phyloP scores from a whole-genome alignment of 1,140 invertebrate species.

The Caenorhabditis inopinata region DNA sequence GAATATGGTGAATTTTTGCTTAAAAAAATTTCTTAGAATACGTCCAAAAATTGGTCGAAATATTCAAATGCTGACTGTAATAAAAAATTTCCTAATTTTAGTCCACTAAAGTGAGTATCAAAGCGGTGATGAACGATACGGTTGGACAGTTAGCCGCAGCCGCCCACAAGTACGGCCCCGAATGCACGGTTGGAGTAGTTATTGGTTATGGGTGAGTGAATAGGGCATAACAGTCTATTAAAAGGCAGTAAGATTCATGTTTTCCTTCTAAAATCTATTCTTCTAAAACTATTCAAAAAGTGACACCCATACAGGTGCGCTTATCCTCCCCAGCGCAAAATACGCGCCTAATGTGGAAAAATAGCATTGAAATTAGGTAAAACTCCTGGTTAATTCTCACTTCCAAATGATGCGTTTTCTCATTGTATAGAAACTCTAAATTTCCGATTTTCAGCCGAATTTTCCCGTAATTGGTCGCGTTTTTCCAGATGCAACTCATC shows the following conservation, averaged over 20 bases:
- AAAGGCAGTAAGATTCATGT: background rate
- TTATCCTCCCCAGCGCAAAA: too few relatives aligned
- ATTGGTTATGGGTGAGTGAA: slow-evolving; percentile 65
- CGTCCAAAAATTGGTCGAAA: background rate
- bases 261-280: background rate
- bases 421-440: too few relatives aligned
- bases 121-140: slow-evolving; percentile 66
- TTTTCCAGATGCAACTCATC: slow-evolving; percentile 63
- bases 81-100: slow-evolving; percentile 46
- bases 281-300: too few relatives aligned
- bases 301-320: too few relatives aligned
- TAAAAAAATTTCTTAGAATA: background rate
- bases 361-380: too few relatives aligned
- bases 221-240: too few relatives aligned
- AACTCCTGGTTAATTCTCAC: too few relatives aligned
- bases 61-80: slow-evolving; percentile 7
- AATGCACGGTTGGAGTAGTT: slow-evolving; percentile 62
- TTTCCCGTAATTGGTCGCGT: background rate
- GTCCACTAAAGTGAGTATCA: slow-evolving; percentile 63
- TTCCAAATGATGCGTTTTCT: too few relatives aligned
- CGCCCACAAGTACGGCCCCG: slow-evolving; percentile 62
- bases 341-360: too few relatives aligned
- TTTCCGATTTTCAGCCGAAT: background rate
- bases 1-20: slow-evolving; percentile 57
- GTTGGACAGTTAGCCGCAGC: slow-evolving; percentile 65